Percentiles rank a stretch among this genome's conserved stretches.
These are phyloP conservation scores for Callocephalon fimbriatum DNA, from an alignment of 2,113 vertebrate species.

Conservation along the genomic window DNA sequence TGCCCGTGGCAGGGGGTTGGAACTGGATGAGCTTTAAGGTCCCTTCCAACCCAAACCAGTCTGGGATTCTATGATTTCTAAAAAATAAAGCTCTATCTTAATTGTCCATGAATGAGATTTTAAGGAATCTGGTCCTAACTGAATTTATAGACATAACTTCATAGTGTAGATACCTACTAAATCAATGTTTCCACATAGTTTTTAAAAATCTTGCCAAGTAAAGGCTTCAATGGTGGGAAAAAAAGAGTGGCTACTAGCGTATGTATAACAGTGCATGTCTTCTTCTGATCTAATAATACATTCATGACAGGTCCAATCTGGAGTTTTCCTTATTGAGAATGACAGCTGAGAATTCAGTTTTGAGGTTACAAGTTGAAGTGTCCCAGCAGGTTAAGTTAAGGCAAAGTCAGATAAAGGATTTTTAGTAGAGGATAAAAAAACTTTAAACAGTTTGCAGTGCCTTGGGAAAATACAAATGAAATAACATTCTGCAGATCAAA, in stretches of 20 bases:
- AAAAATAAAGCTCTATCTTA: background rate
- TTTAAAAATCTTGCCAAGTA: background rate
- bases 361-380: conserved; percentile 45
- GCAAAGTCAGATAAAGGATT: background rate
- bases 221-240: background rate
- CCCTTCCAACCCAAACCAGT: background rate
- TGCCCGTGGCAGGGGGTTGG: background rate
- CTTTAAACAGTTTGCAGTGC: background rate
- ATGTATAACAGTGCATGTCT: background rate
- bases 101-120: background rate
- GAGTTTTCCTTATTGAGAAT: conserved; percentile 22
- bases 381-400: conserved; percentile 35
- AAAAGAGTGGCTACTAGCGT: background rate
- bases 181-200: background rate
- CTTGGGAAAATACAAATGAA: background rate
- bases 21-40: background rate
- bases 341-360: conserved; percentile 62
- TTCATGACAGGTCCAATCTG: background rate
- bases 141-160: background rate
- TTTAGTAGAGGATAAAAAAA: background rate
- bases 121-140: background rate
- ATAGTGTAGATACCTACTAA: background rate
- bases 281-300: background rate
- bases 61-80: background rate
- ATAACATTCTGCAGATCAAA: background rate